Evolutionary conservation across 23 tunicate genomes (phyloP), one percentile per base, ranked within the genome.

Genomic region (Ciona savignyi): DNA sequence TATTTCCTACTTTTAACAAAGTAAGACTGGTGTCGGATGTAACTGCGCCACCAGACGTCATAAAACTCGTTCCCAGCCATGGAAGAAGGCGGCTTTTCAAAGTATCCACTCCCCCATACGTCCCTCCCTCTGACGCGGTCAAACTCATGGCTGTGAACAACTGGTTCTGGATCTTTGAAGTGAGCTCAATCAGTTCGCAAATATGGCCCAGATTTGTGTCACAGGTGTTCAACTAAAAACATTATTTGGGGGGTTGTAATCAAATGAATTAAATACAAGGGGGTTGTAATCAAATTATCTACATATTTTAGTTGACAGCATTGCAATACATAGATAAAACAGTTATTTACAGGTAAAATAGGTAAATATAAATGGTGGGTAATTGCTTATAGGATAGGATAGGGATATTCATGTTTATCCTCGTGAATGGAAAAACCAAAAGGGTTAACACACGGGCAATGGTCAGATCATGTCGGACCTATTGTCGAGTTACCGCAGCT

Each of bases 81-180:
- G 99, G 99, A 0, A 95, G 70, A 25, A 95, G 73, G 25, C 99
- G 33, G 60, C 92, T 80, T 75, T 95, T 88, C 30, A 95, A 66
- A 2, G 95, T 90, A 31, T 95, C 96, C 4, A 91, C 90, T 27
- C 97, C 97, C 1, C 97, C 97, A 72, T 91, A 91, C 1, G 90
- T 84, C 0, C 97, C 97, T 30, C 97, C 97, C 76, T 91, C 97
- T 21, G 93, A 68, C 9, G 97, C 91, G 70, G 97, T 91, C 31
- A 91, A 33, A 68, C 87, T 91, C 91, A 91, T 76, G 23, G 93
- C 91, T 11, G 93, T 86, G 64, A 95, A 95, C 34, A 95, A 81
- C 33, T 95, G 96, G 29, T 84, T 93, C 67, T 95, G 99, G 23
- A 95, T 85, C 65, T 95, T 95, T 0, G 96, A 82, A 0, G 99